phyloP scores from a whole-genome alignment of 2,113 vertebrate genomes.

The Pseudorhombus dupliciocellatus region DNA sequence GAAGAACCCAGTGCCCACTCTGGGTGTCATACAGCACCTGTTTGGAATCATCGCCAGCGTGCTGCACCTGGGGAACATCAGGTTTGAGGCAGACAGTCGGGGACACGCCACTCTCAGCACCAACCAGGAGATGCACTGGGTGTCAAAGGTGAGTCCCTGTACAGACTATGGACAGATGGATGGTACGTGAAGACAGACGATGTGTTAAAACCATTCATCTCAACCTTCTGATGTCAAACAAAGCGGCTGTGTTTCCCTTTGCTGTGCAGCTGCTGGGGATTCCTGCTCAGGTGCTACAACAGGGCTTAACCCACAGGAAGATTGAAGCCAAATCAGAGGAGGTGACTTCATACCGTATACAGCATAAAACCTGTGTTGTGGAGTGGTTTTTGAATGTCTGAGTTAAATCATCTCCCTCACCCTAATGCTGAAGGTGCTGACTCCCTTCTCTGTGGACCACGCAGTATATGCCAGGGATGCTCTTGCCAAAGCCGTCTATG shows the following conservation, averaged over 20 bases:
- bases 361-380: not conserved
- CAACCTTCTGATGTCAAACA: not conserved
- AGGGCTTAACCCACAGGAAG: slow-evolving; percentile 89
- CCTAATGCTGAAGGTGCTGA: slow-evolving; percentile 84
- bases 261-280: slow-evolving; percentile 86
- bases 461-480: slow-evolving; percentile 91
- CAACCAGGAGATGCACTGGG: slow-evolving; percentile 88
- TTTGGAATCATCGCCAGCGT: slow-evolving; percentile 93
- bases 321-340: slow-evolving; percentile 92
- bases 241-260: not conserved
- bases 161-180: not conserved
- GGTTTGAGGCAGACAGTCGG: slow-evolving; percentile 84
- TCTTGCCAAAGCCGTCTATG: slow-evolving; percentile 91
- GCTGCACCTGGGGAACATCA: slow-evolving; percentile 93
- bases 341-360: slow-evolving; percentile 70
- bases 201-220: not conserved
- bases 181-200: too few relatives aligned
- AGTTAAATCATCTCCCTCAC: not conserved
- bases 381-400: not conserved
- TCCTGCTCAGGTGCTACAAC: slow-evolving; percentile 82
- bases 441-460: slow-evolving; percentile 88
- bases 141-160: slow-evolving; percentile 87
- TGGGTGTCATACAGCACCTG: slow-evolving; percentile 79
- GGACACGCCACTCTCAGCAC: slow-evolving; percentile 85
- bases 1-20: not conserved